Conservation (phyloP, 2,113 vertebrate species). For the Sorex araneus region DNA sequence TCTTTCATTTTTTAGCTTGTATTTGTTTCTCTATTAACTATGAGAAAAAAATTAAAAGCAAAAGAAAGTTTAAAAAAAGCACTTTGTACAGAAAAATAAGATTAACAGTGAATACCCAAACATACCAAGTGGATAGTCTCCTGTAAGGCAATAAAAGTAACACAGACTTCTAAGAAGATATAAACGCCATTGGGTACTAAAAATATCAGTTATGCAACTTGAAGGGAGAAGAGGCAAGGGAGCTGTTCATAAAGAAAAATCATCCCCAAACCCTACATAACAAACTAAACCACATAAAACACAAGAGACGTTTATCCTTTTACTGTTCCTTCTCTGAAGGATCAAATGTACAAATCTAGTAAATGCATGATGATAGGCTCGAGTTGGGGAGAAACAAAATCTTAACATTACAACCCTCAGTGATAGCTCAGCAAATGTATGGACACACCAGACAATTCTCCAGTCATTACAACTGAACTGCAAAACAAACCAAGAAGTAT, state of each 20-base stretch:
- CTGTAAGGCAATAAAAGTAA: conserved; percentile 74
- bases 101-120: conserved; percentile 64
- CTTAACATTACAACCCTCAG: conserved; percentile 45
- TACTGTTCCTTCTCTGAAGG: conserved; percentile 41
- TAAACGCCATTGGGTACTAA: conserved; percentile 66
- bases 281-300: conserved; percentile 59
- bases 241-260: conserved; percentile 67
- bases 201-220: conserved; percentile 73
- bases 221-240: conserved; percentile 52
- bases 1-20: background rate
- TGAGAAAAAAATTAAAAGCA: background rate
- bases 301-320: conserved; percentile 64
- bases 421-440: background rate
- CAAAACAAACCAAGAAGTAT: background rate
- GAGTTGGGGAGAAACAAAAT: conserved; percentile 67
- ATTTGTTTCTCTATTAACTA: conserved; percentile 28
- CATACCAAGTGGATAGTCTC: conserved; percentile 27
- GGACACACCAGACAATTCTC: conserved; percentile 26
- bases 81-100: background rate
- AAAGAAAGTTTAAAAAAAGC: background rate
- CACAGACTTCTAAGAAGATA: conserved; percentile 71
- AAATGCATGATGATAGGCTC: conserved; percentile 72
- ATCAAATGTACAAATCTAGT: conserved; percentile 69
- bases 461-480: background rate
- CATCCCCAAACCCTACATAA: conserved; percentile 64